phyloP scores from a whole-genome alignment of 2,113 vertebrate genomes.

The Oostethus manadensis region DNA sequence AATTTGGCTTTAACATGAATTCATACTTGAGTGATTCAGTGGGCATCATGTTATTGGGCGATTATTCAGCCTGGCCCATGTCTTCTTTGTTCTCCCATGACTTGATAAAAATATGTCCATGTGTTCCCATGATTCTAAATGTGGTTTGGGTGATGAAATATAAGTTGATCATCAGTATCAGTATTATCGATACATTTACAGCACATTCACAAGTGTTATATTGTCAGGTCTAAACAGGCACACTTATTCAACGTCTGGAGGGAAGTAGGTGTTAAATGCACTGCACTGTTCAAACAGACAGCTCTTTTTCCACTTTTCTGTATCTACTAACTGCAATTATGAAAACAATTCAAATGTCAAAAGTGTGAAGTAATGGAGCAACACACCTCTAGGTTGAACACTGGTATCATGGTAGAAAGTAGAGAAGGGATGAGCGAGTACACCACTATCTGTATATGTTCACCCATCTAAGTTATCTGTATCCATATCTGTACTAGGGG shows the following conservation, averaged over 20 bases:
- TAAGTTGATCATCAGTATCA: not conserved
- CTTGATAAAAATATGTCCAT: not conserved
- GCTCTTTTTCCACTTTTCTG: not conserved
- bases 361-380: not conserved
- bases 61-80: not conserved
- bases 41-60: not conserved
- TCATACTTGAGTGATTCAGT: no score
- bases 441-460: no score
- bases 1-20: no score
- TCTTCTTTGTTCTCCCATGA: not conserved
- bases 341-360: not conserved
- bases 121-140: not conserved
- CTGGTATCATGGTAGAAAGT: not conserved
- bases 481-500: no score
- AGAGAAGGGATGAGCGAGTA: no score
- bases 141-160: not conserved
- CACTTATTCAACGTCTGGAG: slow-evolving; percentile 6
- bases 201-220: not conserved
- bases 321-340: no score
- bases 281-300: not conserved
- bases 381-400: not conserved
- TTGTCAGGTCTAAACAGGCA: not conserved
- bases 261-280: slow-evolving; percentile 16
- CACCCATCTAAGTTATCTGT: no score
- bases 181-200: not conserved